Evolutionary conservation across 2,797 vertebrate genomes (phyloP), one percentile per base, ranked within the genome.

Genomic region (Pseudochirops corinnae): DNA sequence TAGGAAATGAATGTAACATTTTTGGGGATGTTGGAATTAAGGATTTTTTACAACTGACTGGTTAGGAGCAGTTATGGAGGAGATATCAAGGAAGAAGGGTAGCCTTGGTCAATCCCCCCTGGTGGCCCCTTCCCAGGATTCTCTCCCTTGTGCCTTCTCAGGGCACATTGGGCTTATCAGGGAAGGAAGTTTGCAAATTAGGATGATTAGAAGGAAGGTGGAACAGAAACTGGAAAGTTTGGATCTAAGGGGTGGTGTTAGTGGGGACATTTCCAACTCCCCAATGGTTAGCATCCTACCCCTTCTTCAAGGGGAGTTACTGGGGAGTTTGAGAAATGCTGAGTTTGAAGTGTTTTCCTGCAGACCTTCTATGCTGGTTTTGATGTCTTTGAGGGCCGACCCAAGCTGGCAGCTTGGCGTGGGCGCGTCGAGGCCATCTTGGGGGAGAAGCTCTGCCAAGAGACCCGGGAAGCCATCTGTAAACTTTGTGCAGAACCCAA

Each of bases 331-430:
- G 13, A 33, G 62, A n/a, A 67, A 67, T n/a, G 16, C 4, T n/a
- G 33, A 67, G 14, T n/a, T 67, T 14, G 62, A 18, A 31, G 0
- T 39, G 57, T 95, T 58, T 95, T 56, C 33, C 92, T 12, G 14
- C 21, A 99, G 99, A 98, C 99, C 0, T 58, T 99, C 11, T 98
- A 98, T 18, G 92, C 96, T 0, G 99, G 99, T 33, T 92, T 99
- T 96, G 98, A 98, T 4, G 92, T 98, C 91, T 99, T 99, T 55
- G 96, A 98, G 31, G 97, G 97, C 82, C 97, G 98, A 10, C 99
- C 99, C 1, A 99, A 98, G 97, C 98, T 99, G 97, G 96, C 55
- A 0, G 98, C 98, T 0, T 99, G 99, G 99, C 98, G 98, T 58
- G 98, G 98, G 29, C 97, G 98, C 0, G 95, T 99, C 96, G 98